phyloP scores from a whole-genome alignment of 2,797 vertebrate species.

The Microctenopoma stevenorrisi region DNA sequence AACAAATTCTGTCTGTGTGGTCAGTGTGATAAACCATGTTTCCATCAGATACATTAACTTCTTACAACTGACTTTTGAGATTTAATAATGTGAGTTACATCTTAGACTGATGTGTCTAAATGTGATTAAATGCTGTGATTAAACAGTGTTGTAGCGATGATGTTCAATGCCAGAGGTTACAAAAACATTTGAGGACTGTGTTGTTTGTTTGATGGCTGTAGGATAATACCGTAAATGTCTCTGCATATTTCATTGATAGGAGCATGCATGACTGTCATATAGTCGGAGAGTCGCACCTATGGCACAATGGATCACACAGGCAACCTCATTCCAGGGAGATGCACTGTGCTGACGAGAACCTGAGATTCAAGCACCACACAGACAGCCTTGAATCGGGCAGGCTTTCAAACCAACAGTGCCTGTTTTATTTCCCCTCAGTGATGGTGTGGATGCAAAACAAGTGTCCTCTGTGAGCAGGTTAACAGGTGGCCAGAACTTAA shows the following conservation, averaged over 20 bases:
- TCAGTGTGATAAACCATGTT: not conserved
- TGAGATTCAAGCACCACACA: slow-evolving; percentile 70
- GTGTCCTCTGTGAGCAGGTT: slow-evolving; percentile 48
- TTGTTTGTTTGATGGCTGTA: slow-evolving; percentile 15
- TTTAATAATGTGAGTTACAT: too few species aligned
- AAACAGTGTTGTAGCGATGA: slow-evolving; percentile 24
- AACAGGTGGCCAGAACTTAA: slow-evolving; percentile 16
- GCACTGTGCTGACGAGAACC: slow-evolving; percentile 63
- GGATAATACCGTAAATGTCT: slow-evolving; percentile 45
- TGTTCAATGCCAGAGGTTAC: slow-evolving; percentile 34
- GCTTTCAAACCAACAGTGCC: slow-evolving; percentile 69
- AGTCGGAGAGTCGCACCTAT: slow-evolving; percentile 65
- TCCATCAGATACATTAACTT: too few species aligned
- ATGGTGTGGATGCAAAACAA: slow-evolving; percentile 46
- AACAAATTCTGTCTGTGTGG: not conserved
- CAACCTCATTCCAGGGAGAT: slow-evolving; percentile 79
- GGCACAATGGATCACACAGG: slow-evolving; percentile 59
- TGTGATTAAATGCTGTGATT: too few species aligned
- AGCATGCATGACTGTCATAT: slow-evolving; percentile 50
- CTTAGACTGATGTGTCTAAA: too few species aligned
- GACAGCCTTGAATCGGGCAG: slow-evolving; percentile 57
- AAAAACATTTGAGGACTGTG: slow-evolving; percentile 19
- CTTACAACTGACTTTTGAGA: too few species aligned
- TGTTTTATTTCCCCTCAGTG: slow-evolving; percentile 62
- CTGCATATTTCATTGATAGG: slow-evolving; percentile 50